Evolutionary conservation across 2,888 invertebrate genomes (phyloP), one percentile per base, ranked within the genome.

Genomic region (Congeria kusceri): DNA sequence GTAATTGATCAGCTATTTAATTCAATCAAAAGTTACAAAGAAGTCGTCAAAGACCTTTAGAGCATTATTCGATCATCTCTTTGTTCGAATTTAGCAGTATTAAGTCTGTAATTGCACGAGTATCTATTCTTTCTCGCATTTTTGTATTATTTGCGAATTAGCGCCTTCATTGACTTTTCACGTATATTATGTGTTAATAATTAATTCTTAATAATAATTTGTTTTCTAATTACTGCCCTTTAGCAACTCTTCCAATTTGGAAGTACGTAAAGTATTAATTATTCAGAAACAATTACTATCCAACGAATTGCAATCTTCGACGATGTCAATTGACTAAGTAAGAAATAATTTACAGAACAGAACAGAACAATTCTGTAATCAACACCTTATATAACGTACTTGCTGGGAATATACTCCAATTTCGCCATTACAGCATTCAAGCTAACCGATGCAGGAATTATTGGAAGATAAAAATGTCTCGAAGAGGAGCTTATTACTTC

Each of bases 1-100:
- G 63, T 80, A 75, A 80, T 80, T 80, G 80, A 75, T 80, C 71
- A 59, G 20, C 68, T 39, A 67, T 80, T 75, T 71, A 72, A 80
- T 58, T 64, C 75, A 75, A 72, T 80, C 63, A 72, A 61, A 13
- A 27, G 46, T 65, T 13, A 29, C 20, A 58, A 61, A 64, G 57
- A 18, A 20, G 25, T 61, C 32, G 46, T 66, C 63, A 53, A 62
- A 47, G 28, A 28, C 32, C 58, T 70, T 65, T 32, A n/a, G 29
- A 29, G 46, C 11, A 25, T 5, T 53, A 53, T 53, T 53, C 53
- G 53, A 53, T 53, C 20, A 23, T 28, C 32, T 58, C 47, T 58
- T 65, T 64, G 46, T 64, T 47, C 25, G 57, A 5, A 25, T 28
- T 28, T 57, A 64, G 71, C 64, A 72, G n/a, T 64, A 58, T 47